phyloP scores from a whole-genome alignment of 2,797 vertebrate species.

The Sebastes steindachneri region DNA sequence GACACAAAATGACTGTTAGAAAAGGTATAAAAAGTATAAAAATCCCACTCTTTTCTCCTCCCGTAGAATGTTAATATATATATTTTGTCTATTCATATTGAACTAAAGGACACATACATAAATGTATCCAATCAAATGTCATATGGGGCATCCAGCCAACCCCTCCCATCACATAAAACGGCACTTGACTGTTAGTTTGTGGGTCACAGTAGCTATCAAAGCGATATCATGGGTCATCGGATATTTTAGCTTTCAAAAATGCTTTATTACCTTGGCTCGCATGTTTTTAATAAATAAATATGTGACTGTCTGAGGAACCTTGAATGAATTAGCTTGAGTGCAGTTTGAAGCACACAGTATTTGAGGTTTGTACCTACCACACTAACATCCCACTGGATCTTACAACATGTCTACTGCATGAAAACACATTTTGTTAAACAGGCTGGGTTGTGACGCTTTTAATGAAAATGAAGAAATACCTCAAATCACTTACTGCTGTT shows the following conservation, averaged over 20 bases:
- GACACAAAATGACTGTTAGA: too few relatives aligned
- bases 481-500: conserved; percentile 18
- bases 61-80: not conserved
- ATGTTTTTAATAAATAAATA: not conserved
- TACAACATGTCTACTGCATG: not conserved
- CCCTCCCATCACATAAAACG: not conserved
- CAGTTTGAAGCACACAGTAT: not conserved
- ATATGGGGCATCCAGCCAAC: not conserved
- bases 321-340: not conserved
- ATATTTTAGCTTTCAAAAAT: too few relatives aligned
- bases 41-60: not conserved
- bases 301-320: not conserved
- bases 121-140: not conserved
- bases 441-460: not conserved
- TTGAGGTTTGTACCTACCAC: not conserved
- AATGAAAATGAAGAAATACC: not conserved
- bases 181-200: too few relatives aligned
- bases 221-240: too few relatives aligned
- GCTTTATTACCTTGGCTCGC: too few relatives aligned
- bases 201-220: too few relatives aligned
- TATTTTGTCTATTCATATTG: not conserved
- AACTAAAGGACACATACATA: not conserved
- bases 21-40: not conserved
- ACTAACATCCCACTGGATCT: not conserved
- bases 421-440: not conserved